Percentiles rank a stretch among this genome's conserved stretches.
Conservation (phyloP, 2,113 vertebrate species). For the Neotoma lepida region DNA sequence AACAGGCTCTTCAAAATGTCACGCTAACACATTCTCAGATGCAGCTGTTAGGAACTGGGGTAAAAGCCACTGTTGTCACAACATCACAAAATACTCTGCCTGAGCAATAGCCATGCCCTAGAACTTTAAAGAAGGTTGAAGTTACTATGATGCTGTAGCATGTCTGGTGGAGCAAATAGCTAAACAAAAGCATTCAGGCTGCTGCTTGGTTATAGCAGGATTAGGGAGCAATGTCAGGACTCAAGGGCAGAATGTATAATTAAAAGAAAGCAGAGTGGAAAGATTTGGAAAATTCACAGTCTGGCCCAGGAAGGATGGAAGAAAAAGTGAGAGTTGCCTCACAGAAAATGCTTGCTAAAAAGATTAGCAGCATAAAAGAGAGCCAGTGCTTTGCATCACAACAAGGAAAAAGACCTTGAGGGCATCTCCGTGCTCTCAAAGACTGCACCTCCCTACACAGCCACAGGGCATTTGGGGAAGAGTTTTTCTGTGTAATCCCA, state of each 20-base stretch:
- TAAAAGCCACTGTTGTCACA: neutral
- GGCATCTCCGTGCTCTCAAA: neutral
- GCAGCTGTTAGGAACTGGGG: neutral
- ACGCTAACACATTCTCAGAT: neutral
- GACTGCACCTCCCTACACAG: neutral
- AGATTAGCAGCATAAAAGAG: neutral
- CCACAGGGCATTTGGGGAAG: neutral
- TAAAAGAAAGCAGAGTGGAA: neutral
- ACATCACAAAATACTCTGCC: neutral
- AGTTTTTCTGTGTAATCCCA: neutral
- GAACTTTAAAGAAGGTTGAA: neutral
- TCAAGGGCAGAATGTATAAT: neutral
- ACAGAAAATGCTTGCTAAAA: neutral
- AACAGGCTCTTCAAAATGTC: neutral
- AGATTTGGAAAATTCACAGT: neutral
- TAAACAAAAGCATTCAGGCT: neutral
- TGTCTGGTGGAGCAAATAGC: neutral
- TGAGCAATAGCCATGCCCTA: neutral
- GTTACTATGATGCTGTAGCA: neutral
- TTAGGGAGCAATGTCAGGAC: neutral
- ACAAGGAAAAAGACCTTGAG: neutral
- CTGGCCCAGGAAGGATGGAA: neutral
- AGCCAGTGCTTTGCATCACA: neutral
- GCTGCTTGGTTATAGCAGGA: neutral
- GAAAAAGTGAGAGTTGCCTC: neutral